A percentile compares a stretch with the other conserved stretches of the same genome.
Evolutionary conservation across 2,888 invertebrate genomes (phyloP).

Genomic region (Drosophila vallismaia): DNA sequence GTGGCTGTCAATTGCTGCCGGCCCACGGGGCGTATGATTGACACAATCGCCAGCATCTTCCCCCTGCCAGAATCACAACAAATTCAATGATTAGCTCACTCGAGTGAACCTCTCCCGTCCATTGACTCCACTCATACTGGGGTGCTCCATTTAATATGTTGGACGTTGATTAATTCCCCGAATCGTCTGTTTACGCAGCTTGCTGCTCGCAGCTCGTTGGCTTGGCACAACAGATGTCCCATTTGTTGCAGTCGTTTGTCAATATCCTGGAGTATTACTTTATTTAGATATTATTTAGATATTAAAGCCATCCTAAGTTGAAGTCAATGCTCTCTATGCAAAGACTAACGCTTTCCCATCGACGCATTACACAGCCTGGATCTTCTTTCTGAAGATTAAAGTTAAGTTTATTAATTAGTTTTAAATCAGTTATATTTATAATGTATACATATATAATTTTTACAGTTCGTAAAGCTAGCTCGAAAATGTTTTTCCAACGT

Average conservation of each 20-base stretch:
- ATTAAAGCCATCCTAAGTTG: not conserved
- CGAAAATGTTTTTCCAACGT: slow-evolving; percentile 51
- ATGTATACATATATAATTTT: slow-evolving; percentile 77
- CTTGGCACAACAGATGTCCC: slow-evolving; percentile 26
- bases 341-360: not conserved
- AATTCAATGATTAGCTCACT: slow-evolving; percentile 44
- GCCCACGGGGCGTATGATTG: slow-evolving; percentile 71
- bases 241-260: slow-evolving; percentile 1
- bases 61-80: not conserved
- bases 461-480: slow-evolving; percentile 76
- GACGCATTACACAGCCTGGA: not conserved
- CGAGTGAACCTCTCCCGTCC: slow-evolving; percentile 28
- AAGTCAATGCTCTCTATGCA: no score
- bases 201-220: slow-evolving; percentile 6
- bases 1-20: slow-evolving; percentile 41
- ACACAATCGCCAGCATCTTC: slow-evolving; percentile 41
- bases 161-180: slow-evolving; percentile 71
- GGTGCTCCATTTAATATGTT: slow-evolving; percentile 51
- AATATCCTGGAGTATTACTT: not conserved
- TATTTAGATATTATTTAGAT: no score
- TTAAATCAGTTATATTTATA: slow-evolving; percentile 70
- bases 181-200: slow-evolving; percentile 39
- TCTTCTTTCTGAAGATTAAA: slow-evolving; percentile 49
- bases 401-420: slow-evolving; percentile 68
- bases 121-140: slow-evolving; percentile 25